Conservation (phyloP, 2,888 invertebrate genomes). For the Ischnura elegans region DNA sequence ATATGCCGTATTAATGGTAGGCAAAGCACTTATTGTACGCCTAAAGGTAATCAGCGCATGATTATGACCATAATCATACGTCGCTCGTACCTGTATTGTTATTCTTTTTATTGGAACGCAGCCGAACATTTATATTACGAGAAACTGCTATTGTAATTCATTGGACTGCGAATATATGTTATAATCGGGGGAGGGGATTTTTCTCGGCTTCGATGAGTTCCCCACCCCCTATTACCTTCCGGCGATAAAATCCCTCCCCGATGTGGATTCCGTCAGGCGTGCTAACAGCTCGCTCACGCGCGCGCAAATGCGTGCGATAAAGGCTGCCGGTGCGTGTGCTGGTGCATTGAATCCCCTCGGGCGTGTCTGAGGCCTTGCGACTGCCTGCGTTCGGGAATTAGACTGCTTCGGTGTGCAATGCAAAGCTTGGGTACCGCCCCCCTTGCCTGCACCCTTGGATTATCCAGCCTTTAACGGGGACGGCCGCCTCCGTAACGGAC, state of each 20-base stretch:
- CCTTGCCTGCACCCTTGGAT: background rate
- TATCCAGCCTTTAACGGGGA: background rate
- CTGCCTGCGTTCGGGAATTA: background rate
- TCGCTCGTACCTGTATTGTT: too few species aligned
- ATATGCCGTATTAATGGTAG: too few species aligned
- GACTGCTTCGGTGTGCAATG: constrained; percentile 14
- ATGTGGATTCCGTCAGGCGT: background rate
- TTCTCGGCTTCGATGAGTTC: background rate
- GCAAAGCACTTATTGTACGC: too few species aligned
- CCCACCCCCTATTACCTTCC: background rate
- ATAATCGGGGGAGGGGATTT: background rate
- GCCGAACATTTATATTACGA: background rate
- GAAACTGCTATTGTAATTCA: background rate
- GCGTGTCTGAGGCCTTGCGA: background rate
- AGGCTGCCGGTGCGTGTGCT: background rate
- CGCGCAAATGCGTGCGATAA: background rate
- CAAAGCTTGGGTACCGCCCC: background rate
- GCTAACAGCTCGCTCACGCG: background rate
- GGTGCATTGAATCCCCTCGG: background rate
- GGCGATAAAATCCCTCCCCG: background rate
- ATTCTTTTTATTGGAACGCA: too few species aligned
- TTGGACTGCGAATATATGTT: background rate
- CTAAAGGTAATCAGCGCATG: too few species aligned
- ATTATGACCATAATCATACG: too few species aligned
- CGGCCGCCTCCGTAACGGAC: background rate